Evolutionary conservation across 2,888 invertebrate species (phyloP), one percentile per base, ranked within the genome.

Genomic region (Carterocephalus palaemon): DNA sequence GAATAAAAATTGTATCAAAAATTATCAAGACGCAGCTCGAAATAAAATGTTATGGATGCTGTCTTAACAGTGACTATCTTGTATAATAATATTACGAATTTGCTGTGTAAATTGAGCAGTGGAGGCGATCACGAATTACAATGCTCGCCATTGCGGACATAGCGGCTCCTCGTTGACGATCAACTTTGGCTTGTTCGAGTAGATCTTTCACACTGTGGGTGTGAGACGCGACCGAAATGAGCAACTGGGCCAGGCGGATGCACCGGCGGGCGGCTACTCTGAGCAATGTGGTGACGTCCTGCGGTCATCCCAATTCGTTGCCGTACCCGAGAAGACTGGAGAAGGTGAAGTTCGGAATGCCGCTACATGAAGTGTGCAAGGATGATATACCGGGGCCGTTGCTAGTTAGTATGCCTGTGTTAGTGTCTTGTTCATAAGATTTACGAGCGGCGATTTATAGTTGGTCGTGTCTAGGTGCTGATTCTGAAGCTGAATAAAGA

Each of bases 271-370:
- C 95, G 67, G 95, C 95, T 80, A 95, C 94, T 70, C 89, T 96
- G 67, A 93, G 95, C 76, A 95, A 93, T 84, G 95, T 95, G 69
- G 95, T 96, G 65, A 95, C 95, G 61, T 95, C 95, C 65, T 96
- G 96, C 77, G 95, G 95, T 53, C 95, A 95, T 83, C 94, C 95
- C 15, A 92, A 92, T 54, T 82, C 90, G 16, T 90, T 93, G 55
- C 93, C 94, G 10, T 95, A 95, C 74, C 94, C 95, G 5, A 89
- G 95, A 60, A 89, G 95, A 68, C 85, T 96, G 56, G 95, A 96
- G 85, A 96, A 96, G 90, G 96, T 98, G 38, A 97, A 97, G 83
- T 98, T 98, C 84, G 97, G 97, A 56, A 95, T 93, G 52, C 92
- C 95, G 33, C 88, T 98, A 53, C 94, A 94, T 63, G 95, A 96